Evolutionary conservation across 2,113 vertebrate species (phyloP).

Genomic region (Calidris pygmaea): DNA sequence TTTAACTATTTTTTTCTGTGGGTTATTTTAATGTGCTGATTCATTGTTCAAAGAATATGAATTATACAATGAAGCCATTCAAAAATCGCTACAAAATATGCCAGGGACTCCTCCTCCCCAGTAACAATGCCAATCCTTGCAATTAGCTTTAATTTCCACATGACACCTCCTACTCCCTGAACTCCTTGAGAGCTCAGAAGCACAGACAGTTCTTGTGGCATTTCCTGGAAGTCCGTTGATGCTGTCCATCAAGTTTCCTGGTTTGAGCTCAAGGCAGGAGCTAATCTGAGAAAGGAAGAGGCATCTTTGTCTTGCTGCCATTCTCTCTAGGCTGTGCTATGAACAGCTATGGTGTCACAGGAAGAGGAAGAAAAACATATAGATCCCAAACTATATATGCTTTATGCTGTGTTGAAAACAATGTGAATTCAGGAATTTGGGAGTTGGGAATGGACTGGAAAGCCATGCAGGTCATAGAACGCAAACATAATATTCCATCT

Average conservation of each 20-base stretch:
- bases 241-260: background rate
- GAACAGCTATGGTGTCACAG: background rate
- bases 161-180: background rate
- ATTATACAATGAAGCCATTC: background rate
- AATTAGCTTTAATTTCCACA: slow-evolving; percentile 27
- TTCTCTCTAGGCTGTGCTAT: background rate
- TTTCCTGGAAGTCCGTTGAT: background rate
- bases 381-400: background rate
- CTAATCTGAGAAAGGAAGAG: background rate
- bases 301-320: background rate
- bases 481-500: background rate
- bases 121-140: background rate
- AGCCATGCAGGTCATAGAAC: background rate
- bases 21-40: background rate
- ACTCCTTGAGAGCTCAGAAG: background rate
- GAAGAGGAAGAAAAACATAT: background rate
- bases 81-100: slow-evolving; percentile 1
- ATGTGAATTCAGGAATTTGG: background rate
- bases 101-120: background rate
- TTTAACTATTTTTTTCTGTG: background rate
- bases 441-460: background rate
- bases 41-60: background rate
- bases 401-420: background rate
- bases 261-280: background rate
- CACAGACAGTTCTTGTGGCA: background rate